Conservation (phyloP, 2,797 vertebrate genomes). For the Pangasius mekongensis region DNA sequence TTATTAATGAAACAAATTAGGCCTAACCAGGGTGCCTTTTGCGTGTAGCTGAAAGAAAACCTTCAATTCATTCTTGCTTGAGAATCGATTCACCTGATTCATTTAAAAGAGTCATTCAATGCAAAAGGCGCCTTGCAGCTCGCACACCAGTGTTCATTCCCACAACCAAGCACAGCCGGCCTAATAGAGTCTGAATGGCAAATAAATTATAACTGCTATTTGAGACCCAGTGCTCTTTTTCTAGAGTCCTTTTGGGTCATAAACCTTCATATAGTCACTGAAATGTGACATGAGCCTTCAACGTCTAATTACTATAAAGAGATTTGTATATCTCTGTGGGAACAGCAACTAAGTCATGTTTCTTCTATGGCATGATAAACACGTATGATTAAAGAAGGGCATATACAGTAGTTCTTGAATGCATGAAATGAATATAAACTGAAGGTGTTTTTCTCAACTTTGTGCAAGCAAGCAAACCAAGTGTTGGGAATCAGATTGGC, state of each 20-base stretch:
- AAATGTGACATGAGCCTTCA: not conserved
- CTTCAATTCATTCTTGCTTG: not conserved
- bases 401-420: not conserved
- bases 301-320: not conserved
- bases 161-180: not conserved
- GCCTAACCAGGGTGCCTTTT: not conserved
- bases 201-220: not conserved
- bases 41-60: not conserved
- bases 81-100: conserved; percentile 14
- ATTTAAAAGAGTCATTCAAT: conserved; percentile 4
- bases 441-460: not conserved
- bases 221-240: not conserved
- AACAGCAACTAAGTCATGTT: not conserved
- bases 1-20: not conserved
- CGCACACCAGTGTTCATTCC: not conserved
- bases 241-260: not conserved
- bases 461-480: conserved; percentile 3
- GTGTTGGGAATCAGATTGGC: conserved; percentile 15
- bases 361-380: not conserved
- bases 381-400: not conserved
- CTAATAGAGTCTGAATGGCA: conserved; percentile 10
- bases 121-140: not conserved
- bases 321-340: not conserved
- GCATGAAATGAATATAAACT: not conserved
- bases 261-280: not conserved